Conservation (phyloP, 2,113 vertebrate genomes). For the Urocynchramus pylzowi region DNA sequence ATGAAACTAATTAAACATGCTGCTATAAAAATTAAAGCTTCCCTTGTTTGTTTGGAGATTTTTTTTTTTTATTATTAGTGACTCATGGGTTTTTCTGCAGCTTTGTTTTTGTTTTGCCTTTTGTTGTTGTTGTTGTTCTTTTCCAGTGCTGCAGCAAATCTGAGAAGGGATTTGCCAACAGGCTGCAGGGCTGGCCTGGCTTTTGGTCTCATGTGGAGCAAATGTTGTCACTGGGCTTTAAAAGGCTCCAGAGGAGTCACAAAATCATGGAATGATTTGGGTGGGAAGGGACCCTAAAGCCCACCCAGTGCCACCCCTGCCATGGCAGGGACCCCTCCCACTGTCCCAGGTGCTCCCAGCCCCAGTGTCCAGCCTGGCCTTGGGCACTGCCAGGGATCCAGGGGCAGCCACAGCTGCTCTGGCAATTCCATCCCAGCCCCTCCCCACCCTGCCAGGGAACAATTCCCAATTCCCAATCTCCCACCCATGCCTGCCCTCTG, state of each 20-base stretch:
- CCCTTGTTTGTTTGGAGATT: neutral
- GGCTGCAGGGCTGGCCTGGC: neutral
- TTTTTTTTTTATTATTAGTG: neutral
- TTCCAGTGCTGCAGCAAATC: neutral
- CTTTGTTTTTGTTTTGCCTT: neutral
- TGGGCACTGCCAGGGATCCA: neutral
- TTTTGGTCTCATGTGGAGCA: neutral
- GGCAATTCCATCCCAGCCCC: neutral
- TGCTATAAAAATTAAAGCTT: conserved; percentile 5
- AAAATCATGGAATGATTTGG: neutral
- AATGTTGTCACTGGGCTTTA: neutral
- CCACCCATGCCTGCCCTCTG: neutral
- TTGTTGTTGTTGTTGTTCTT: neutral
- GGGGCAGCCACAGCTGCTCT: neutral
- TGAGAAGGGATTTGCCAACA: neutral
- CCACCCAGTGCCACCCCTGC: neutral
- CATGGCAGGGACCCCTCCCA: neutral
- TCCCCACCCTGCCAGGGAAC: neutral
- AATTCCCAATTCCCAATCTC: neutral
- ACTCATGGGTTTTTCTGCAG: neutral
- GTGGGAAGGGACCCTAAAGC: neutral
- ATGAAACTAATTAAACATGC: conserved; percentile 16
- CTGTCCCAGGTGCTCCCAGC: neutral
- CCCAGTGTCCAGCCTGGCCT: neutral
- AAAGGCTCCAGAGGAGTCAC: neutral